These are phyloP conservation scores for Melipona beecheii DNA, from an alignment of 2,888 invertebrate genomes.

Conservation along the genomic window DNA sequence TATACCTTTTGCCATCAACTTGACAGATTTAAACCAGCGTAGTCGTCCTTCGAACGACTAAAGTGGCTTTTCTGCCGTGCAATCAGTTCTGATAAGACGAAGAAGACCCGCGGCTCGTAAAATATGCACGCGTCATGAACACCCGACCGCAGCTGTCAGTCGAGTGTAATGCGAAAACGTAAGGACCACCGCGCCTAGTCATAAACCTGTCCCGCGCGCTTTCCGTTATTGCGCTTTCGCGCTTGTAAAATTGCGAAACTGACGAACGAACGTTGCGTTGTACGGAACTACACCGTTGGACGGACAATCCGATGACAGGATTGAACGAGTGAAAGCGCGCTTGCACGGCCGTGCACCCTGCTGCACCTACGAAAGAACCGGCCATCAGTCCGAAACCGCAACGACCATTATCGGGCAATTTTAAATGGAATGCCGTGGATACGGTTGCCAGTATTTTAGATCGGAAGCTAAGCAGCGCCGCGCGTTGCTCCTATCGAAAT, in stretches of 20 bases:
- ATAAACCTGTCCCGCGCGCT: constrained; percentile 60
- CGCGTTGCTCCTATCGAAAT: constrained; percentile 28
- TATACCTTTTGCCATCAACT: constrained; percentile 10
- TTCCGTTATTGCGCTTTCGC: constrained; percentile 64
- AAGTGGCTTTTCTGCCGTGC: constrained; percentile 3
- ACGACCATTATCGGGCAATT: constrained; percentile 66
- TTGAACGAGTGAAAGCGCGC: constrained; percentile 63
- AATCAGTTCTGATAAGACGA: constrained; percentile 31
- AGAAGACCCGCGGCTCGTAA: constrained; percentile 32
- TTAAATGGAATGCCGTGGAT: constrained; percentile 66
- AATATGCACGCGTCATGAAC: constrained; percentile 33
- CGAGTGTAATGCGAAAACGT: constrained; percentile 36
- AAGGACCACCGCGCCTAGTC: constrained; percentile 46
- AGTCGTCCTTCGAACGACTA: neutral
- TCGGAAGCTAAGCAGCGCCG: constrained; percentile 49
- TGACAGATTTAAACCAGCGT: constrained; percentile 4
- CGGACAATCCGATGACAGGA: constrained; percentile 68
- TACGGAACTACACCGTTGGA: constrained; percentile 36
- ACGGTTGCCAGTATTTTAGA: constrained; percentile 54
- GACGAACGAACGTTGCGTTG: constrained; percentile 48
- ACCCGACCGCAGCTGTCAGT: constrained; percentile 47
- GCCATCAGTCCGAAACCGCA: constrained; percentile 66
- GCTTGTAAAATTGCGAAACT: constrained; percentile 66
- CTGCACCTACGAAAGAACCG: constrained; percentile 60
- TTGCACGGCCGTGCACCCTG: constrained; percentile 54